Conservation (phyloP, 2,113 vertebrate species). For the Larimichthys crocea region DNA sequence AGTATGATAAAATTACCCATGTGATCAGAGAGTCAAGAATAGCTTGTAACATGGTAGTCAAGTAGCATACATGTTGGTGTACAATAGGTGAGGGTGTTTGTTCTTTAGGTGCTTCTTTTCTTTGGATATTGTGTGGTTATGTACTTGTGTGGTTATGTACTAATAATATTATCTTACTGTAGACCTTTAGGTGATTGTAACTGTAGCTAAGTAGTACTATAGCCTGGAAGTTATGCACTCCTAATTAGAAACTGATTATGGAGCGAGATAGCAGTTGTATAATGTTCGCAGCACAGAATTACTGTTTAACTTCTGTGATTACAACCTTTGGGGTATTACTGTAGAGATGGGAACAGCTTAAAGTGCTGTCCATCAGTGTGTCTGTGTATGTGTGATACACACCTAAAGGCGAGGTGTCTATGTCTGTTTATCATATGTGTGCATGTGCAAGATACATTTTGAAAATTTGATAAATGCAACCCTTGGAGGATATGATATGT, state of each 20-base stretch:
- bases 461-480: neutral
- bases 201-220: neutral
- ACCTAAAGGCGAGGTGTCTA: neutral
- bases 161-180: neutral
- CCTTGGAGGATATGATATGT: neutral
- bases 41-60: neutral
- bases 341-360: conserved; percentile 15
- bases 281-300: conserved; percentile 43
- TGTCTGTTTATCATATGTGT: conserved; percentile 4
- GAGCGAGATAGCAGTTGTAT: conserved; percentile 45
- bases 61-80: neutral
- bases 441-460: neutral
- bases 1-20: conserved; percentile 23
- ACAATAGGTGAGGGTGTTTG: neutral
- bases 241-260: conserved; percentile 73
- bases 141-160: neutral
- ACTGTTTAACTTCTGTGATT: conserved; percentile 56
- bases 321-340: conserved; percentile 48
- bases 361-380: conserved; percentile 19
- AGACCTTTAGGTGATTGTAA: conserved; percentile 5
- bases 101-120: neutral
- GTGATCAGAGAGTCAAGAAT: conserved; percentile 30
- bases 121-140: neutral
- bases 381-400: conserved; percentile 7
- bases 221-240: conserved; percentile 45